phyloP scores from a whole-genome alignment of 2,888 invertebrate species.

The Augiades crinisus region DNA sequence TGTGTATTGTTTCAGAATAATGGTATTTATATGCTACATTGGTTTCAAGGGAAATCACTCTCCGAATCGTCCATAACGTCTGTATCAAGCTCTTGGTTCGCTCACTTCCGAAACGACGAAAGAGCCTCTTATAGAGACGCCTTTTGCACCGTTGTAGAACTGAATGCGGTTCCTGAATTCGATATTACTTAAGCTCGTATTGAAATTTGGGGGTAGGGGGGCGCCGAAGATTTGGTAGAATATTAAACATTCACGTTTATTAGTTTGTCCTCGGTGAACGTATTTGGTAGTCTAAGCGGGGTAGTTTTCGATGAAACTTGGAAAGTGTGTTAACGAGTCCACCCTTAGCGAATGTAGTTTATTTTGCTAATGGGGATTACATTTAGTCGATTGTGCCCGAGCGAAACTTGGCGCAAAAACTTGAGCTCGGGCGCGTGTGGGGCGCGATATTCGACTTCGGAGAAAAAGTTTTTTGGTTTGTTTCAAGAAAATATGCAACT shows the following conservation, averaged over 20 bases:
- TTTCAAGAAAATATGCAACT: conserved; percentile 9
- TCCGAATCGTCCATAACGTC: conserved; percentile 68
- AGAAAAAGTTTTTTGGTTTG: conserved; percentile 18
- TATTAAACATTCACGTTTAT: conserved; percentile 81
- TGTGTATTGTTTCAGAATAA: conserved; percentile 77
- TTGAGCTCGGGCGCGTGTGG: conserved; percentile 23
- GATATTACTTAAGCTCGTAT: conserved; percentile 72
- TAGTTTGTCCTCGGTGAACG: conserved; percentile 72
- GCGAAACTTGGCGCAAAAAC: conserved; percentile 42
- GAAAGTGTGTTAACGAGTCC: conserved; percentile 76
- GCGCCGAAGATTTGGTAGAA: conserved; percentile 67
- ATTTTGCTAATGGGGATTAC: conserved; percentile 67
- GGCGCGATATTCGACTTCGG: conserved; percentile 16
- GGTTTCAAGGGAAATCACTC: conserved; percentile 81
- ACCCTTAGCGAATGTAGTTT: conserved; percentile 55
- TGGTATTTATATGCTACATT: conserved; percentile 80
- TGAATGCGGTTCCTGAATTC: conserved; percentile 49
- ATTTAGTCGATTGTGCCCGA: conserved; percentile 52
- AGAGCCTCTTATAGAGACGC: conserved; percentile 36
- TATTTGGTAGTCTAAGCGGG: conserved; percentile 74
- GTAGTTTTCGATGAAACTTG: conserved; percentile 71
- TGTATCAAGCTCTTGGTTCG: conserved; percentile 45
- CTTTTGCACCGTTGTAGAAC: conserved; percentile 48
- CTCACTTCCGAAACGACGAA: conserved; percentile 39
- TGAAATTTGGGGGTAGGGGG: conserved; percentile 58